Base-by-base conservation (phyloP, 1,140 invertebrate genomes). In the Ceratina japonica region DNA sequence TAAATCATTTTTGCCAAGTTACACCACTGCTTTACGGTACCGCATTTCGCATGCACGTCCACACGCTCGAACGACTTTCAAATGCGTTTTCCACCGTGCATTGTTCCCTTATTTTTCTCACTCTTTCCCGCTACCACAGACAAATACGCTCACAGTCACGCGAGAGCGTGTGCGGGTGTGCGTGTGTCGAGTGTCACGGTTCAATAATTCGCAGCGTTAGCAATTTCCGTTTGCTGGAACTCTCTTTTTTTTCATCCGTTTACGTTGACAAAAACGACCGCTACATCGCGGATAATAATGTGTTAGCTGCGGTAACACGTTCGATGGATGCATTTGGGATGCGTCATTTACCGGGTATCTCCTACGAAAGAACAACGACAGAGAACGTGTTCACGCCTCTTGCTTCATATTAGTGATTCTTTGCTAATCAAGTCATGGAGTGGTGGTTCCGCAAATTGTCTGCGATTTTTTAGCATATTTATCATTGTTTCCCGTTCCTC, bases 171-270 rank as follows among this genome's bases (percentile, higher is more conserved):
- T n/a, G 51, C 56, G 0, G 7, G 10, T 16, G 2, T 16, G 18
- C 13, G 51, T 18, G 44, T 16, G 31, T 5, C 61, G 18, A 49
- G 20, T 61, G 77, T 62, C 81, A 83, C 70, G 85, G 80, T 86
- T 86, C 84, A 74, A 86, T 86, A 83, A 86, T 86, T 86, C 85
- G 74, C 63, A 27, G 51, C 69, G 80, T 80, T 85, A 63, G 77
- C 81, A 78, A 86, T 86, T 86, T 86, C 80, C 83, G 83, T 75
- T 82, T 76, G 73, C 61, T 76, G 59, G 74, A 56, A 80, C 37
- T 82, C 76, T 79, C 22, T 82, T 85, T 68, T 62, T 54, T 18
- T 61, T 10, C n/a, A 54, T 31, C 10, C 1, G 22, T 18, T 56
- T 13, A 4, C 7, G 2, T 75, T 75, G 16, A 65, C 72, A 65